These are phyloP conservation scores for Heterocephalus glaber DNA, from an alignment of 2,113 vertebrate genomes.

Conservation along the genomic window DNA sequence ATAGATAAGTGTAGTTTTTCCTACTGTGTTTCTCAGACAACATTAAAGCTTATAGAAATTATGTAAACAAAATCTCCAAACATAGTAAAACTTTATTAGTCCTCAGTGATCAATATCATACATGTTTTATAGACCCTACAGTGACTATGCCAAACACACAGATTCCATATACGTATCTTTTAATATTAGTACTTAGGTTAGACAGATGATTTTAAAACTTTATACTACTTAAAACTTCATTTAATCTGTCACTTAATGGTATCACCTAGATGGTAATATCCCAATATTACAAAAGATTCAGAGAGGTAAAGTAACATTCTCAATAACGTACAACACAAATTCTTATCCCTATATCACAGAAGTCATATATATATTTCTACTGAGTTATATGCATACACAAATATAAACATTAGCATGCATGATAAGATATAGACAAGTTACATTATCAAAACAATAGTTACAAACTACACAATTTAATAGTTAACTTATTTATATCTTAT, in stretches of 20 bases:
- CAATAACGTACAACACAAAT: slow-evolving; percentile 16
- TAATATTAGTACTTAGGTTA: slow-evolving; percentile 17
- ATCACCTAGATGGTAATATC: not conserved
- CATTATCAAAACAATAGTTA: not conserved
- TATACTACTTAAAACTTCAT: not conserved
- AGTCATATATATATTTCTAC: not conserved
- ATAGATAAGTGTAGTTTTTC: not conserved
- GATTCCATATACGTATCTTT: slow-evolving; percentile 8
- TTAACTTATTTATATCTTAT: not conserved
- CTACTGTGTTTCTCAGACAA: slow-evolving; percentile 40
- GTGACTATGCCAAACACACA: not conserved
- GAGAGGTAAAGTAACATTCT: not conserved
- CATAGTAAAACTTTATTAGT: slow-evolving; percentile 5
- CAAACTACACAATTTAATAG: not conserved
- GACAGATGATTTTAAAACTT: slow-evolving; percentile 2
- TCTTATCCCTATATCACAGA: not conserved
- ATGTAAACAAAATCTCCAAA: slow-evolving; percentile 35
- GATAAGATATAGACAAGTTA: not conserved
- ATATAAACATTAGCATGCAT: slow-evolving; percentile 24
- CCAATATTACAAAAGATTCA: slow-evolving; percentile 42
- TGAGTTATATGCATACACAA: slow-evolving; percentile 26
- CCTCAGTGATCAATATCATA: slow-evolving; percentile 39
- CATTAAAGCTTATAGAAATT: slow-evolving; percentile 33
- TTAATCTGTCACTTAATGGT: not conserved
- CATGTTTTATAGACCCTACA: not conserved